phyloP scores from a whole-genome alignment of 2,888 invertebrate species.

The Pogonocherus hispidulus region DNA sequence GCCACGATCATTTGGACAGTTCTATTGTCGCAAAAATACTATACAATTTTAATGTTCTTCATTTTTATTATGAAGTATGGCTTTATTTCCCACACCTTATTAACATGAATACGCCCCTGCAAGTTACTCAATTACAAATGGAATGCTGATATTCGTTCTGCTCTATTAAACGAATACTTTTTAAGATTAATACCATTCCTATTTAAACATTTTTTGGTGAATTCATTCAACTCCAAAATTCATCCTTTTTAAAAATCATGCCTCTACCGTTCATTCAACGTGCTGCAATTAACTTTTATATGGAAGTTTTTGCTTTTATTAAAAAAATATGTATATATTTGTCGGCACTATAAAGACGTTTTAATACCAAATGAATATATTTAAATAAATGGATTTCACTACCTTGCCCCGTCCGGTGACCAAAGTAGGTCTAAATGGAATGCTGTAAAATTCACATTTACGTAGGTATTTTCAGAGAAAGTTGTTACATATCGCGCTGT shows the following conservation, averaged over 20 bases:
- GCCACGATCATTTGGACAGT: too few relatives aligned
- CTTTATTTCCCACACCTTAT: too few relatives aligned
- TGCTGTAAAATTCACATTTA: constrained; percentile 1
- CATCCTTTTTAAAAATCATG: constrained; percentile 4
- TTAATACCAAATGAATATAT: background rate
- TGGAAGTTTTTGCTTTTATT: background rate
- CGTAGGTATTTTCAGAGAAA: constrained; percentile 21
- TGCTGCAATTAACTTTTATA: background rate
- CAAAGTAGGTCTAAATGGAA: background rate
- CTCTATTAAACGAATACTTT: constrained; percentile 19
- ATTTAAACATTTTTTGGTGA: constrained; percentile 16
- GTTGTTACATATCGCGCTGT: background rate
- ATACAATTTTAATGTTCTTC: too few relatives aligned
- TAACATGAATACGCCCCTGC: constrained; percentile 9
- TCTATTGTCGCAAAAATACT: too few relatives aligned
- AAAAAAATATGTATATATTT: background rate
- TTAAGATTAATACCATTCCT: constrained; percentile 9
- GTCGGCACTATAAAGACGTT: background rate
- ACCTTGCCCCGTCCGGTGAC: background rate
- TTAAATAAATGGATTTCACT: background rate
- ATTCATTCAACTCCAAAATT: background rate
- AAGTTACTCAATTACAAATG: constrained; percentile 5
- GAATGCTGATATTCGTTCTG: constrained; percentile 23
- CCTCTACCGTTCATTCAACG: background rate
- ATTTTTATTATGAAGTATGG: too few relatives aligned